A percentile compares a stretch with the other conserved stretches of the same genome.
Conservation (phyloP, 2,113 vertebrate species). For the Catharus bicknelli region DNA sequence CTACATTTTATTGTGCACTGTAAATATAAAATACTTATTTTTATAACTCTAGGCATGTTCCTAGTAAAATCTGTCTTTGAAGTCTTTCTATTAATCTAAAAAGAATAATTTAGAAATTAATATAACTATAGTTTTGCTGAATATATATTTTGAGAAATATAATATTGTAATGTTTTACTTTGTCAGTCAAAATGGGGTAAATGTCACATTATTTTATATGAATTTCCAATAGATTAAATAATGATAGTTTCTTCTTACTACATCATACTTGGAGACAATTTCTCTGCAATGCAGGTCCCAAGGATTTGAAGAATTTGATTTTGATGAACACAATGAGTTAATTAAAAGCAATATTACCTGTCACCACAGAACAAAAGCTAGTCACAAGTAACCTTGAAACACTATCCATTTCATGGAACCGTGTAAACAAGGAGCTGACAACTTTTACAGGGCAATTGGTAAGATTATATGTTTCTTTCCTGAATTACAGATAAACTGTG, state of each 20-base stretch:
- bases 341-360: neutral
- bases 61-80: neutral
- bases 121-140: neutral
- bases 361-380: neutral
- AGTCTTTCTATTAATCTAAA: neutral
- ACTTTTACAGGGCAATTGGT: constrained; percentile 20
- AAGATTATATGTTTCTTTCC: constrained; percentile 41
- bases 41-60: neutral
- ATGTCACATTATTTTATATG: neutral
- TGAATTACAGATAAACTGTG: constrained; percentile 29
- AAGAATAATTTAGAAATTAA: neutral
- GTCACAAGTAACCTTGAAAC: constrained; percentile 32
- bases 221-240: neutral
- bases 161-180: constrained; percentile 2
- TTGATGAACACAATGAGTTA: neutral
- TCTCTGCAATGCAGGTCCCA: neutral
- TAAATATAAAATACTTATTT: constrained; percentile 46
- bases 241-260: neutral
- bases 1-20: neutral
- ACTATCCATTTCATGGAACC: neutral
- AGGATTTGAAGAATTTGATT: neutral
- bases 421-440: constrained; percentile 16
- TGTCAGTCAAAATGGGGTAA: neutral
- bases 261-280: neutral
- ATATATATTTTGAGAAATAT: neutral